A percentile compares a stretch with the other conserved stretches of the same genome.
These are phyloP conservation scores for Puffinus mauretanicus DNA, from an alignment of 2,113 vertebrate species.

Conservation along the genomic window DNA sequence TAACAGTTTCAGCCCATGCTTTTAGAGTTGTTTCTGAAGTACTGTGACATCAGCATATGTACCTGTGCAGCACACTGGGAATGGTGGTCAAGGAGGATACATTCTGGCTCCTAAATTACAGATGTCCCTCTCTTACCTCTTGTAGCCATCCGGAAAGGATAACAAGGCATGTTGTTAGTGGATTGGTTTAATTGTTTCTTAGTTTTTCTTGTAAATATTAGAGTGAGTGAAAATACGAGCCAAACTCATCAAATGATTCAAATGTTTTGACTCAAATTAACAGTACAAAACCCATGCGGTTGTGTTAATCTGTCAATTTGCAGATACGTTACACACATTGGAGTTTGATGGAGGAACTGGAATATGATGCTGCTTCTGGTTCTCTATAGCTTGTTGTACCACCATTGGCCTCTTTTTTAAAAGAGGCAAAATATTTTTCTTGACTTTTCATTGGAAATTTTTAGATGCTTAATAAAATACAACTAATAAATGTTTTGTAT, in stretches of 20 bases:
- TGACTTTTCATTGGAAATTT: not conserved
- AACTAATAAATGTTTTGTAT: not conserved
- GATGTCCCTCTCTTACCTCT: not conserved
- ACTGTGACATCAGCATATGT: not conserved
- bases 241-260: not conserved
- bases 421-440: not conserved
- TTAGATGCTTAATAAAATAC: not conserved
- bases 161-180: not conserved
- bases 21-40: not conserved
- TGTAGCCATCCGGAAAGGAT: not conserved
- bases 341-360: not conserved
- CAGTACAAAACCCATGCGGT: not conserved
- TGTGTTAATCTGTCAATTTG: not conserved
- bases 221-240: not conserved
- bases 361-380: not conserved
- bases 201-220: not conserved
- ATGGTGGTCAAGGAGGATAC: not conserved
- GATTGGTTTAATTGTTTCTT: not conserved
- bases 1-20: not conserved
- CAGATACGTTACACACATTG: not conserved
- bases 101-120: not conserved
- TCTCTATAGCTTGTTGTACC: not conserved
- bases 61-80: not conserved
- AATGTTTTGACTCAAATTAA: not conserved
- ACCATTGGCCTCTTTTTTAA: not conserved